Base-by-base conservation (phyloP, 2,888 invertebrate genomes). In the Octonoba sinensis region DNA sequence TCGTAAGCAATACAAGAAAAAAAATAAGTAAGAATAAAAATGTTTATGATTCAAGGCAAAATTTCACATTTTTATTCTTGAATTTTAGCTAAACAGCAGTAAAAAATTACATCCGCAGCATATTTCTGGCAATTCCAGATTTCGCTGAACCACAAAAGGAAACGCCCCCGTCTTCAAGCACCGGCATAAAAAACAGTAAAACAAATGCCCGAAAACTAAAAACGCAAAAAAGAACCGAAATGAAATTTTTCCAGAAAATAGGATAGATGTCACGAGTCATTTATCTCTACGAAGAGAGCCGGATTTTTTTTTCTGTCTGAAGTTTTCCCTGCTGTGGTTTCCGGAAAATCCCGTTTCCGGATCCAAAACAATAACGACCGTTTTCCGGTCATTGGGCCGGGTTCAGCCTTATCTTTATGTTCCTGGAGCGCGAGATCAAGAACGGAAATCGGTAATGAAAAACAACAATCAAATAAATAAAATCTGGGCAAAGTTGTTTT, bases 321-420 rank as follows among this genome's bases (percentile, higher is more conserved):
- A 13, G 60, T 36, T 62, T 62, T 18, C 8, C 49, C 46, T 47
- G 13, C 22, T 62, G 47, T 74, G 49, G 57, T 57, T 59, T 54
- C 66, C 65, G 59, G 51, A 78, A 75, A 75, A 75, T 46, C 65
- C 65, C 20, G 57, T 67, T 66, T 75, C 66, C 60, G 75, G 75
- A 20, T 46, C 62, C 57, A 59, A 78, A 66, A 78, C 64, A 78
- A 78, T 78, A 71, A 72, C 72, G 72, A 67, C 72, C 54, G 24
- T 78, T 78, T 78, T 78, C 71, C 72, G 78, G 78, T 72, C 78
- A 78, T 78, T 78, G 78, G 59, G 47, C 49, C 59, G 57, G 54
- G 44, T 27, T 47, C 44, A 44, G 13, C 67, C n/a, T 64, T 65
- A 72, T 78, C 71, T 72, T 57, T n/a, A 66, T 57, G 71, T 71